These are phyloP conservation scores for Pheosia tremula DNA, from an alignment of 2,888 invertebrate genomes.

Conservation along the genomic window DNA sequence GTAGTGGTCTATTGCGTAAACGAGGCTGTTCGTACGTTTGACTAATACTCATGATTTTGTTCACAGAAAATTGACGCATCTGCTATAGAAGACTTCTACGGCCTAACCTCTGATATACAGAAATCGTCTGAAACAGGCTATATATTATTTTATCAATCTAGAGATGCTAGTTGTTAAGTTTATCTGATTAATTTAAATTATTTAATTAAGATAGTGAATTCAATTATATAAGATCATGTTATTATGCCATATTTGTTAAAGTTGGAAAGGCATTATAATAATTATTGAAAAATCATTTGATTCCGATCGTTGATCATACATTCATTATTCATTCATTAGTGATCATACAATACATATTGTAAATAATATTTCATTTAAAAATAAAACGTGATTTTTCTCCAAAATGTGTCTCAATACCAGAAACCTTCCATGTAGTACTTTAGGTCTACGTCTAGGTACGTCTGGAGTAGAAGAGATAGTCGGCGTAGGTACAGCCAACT, in stretches of 20 bases:
- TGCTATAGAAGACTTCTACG: conserved; percentile 99
- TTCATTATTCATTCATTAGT: conserved; percentile 50
- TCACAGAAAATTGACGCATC: conserved; percentile 99
- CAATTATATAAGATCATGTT: conserved; percentile 68
- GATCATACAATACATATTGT: conserved; percentile 63
- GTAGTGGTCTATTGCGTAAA: too few species aligned
- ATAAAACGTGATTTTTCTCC: conserved; percentile 67
- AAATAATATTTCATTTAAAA: conserved; percentile 75
- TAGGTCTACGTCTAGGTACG: too few species aligned
- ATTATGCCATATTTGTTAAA: conserved; percentile 78
- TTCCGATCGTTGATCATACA: conserved; percentile 60
- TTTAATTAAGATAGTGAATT: conserved; percentile 66
- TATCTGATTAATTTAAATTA: conserved; percentile 74
- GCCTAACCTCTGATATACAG: conserved; percentile 98
- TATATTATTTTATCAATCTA: conserved; percentile 99
- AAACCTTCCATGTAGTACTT: too few species aligned
- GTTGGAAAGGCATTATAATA: conserved; percentile 71
- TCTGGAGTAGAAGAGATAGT: too few species aligned
- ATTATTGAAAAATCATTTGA: conserved; percentile 73
- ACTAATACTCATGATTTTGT: conserved; percentile 16
- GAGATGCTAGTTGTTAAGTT: conserved; percentile 88
- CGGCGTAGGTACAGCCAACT: too few species aligned
- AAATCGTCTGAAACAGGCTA: conserved; percentile 99
- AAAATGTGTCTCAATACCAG: neutral
- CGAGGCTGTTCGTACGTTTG: too few species aligned